A percentile compares a stretch with the other conserved stretches of the same genome.
These are phyloP conservation scores for Macrochelys suwanniensis DNA, from an alignment of 2,797 vertebrate genomes.

Conservation along the genomic window DNA sequence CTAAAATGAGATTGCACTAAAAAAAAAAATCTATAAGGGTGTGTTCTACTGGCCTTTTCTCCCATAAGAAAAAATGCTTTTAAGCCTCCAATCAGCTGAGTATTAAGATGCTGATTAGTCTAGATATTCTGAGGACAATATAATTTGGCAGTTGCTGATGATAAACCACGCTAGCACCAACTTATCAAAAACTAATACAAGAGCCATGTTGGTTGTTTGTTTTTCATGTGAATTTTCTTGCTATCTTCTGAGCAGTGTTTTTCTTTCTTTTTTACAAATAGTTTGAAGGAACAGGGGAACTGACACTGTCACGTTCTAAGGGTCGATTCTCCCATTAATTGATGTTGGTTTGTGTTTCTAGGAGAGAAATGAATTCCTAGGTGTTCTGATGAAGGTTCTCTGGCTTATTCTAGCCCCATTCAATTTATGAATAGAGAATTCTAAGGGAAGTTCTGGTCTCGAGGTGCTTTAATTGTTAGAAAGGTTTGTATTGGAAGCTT, in stretches of 20 bases:
- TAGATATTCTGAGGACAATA: background rate
- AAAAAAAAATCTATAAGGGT: rapidly evolving
- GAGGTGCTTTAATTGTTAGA: background rate
- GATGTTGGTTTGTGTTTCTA: background rate
- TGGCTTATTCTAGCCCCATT: background rate
- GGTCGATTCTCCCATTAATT: background rate
- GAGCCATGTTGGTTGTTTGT: background rate
- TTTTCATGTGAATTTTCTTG: background rate
- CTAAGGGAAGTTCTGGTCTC: background rate
- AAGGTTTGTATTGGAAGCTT: background rate
- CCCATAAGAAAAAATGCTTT: background rate
- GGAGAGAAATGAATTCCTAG: background rate
- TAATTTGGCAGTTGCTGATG: background rate
- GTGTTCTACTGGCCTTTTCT: background rate
- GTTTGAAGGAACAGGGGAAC: background rate
- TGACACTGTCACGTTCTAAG: background rate
- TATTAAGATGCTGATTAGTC: background rate
- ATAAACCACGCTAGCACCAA: background rate
- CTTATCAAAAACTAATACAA: background rate
- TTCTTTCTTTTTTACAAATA: background rate
- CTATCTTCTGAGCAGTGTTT: background rate
- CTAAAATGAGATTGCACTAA: background rate
- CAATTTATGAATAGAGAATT: background rate
- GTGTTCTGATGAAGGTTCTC: background rate
- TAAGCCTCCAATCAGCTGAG: background rate